phyloP scores from a whole-genome alignment of 1,140 invertebrate genomes.

The Manduca sexta region DNA sequence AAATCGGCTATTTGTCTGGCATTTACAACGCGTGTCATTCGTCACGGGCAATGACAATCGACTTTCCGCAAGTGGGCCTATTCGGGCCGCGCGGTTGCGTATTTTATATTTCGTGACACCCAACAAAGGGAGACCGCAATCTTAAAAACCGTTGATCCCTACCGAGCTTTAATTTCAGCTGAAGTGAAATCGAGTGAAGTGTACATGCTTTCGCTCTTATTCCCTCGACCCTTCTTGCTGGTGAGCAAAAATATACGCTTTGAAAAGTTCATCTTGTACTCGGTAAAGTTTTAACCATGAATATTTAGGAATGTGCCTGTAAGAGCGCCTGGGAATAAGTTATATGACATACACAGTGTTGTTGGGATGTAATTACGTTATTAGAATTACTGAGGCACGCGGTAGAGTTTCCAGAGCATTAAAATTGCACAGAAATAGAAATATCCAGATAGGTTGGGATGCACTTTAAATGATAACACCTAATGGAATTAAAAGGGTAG shows the following conservation, averaged over 20 bases:
- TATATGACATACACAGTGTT: not conserved
- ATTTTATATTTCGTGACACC: slow-evolving; percentile 13
- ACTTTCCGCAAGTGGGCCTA: slow-evolving; percentile 2
- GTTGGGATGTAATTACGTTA: not conserved
- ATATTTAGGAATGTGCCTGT: slow-evolving; percentile 9
- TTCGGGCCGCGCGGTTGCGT: slow-evolving; percentile 2
- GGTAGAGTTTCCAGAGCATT: no score
- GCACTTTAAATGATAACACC: no score
- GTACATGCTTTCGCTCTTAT: slow-evolving; percentile 45
- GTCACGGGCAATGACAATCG: slow-evolving; percentile 9
- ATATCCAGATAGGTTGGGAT: no score
- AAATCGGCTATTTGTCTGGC: not conserved
- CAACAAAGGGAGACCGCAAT: slow-evolving; percentile 19
- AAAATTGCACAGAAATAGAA: no score
- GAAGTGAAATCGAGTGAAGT: slow-evolving; percentile 38
- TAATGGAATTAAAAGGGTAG: no score
- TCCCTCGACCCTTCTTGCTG: slow-evolving; percentile 23
- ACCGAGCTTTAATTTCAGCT: slow-evolving; percentile 31
- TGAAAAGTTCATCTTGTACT: slow-evolving; percentile 14
- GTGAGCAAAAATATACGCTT: slow-evolving; percentile 18
- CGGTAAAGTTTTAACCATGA: slow-evolving; percentile 12
- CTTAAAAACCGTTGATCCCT: slow-evolving; percentile 20
- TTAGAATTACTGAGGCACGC: no score
- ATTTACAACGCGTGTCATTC: slow-evolving; percentile 5
- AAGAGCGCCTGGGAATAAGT: slow-evolving; percentile 3